A percentile compares a stretch with the other conserved stretches of the same genome.
Evolutionary conservation across 2,113 vertebrate genomes (phyloP).

Genomic region (Cardinalis cardinalis): DNA sequence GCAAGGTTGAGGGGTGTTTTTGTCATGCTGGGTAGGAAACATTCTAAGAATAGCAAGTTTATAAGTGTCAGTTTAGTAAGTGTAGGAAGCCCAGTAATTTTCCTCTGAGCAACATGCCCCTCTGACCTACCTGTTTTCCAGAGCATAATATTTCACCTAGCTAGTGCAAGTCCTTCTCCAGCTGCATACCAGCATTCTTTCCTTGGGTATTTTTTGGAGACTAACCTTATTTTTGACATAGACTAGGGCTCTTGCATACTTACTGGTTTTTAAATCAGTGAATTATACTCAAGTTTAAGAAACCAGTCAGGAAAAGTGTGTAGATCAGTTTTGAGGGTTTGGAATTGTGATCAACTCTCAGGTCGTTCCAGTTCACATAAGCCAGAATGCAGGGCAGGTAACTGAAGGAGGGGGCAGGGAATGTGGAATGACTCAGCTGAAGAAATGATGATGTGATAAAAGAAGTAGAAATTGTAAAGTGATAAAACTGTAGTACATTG

Average conservation of each 20-base stretch:
- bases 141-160: neutral
- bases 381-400: neutral
- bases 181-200: neutral
- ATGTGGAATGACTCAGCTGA: fast-evolving
- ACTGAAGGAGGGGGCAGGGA: fast-evolving
- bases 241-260: neutral
- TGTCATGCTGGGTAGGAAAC: neutral
- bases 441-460: neutral
- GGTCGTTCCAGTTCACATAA: neutral
- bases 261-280: neutral
- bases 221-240: neutral
- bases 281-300: neutral
- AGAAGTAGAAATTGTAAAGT: neutral
- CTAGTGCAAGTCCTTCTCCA: neutral
- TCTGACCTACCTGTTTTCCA: neutral
- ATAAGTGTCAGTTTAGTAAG: neutral
- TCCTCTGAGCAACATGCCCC: fast-evolving
- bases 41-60: neutral
- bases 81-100: neutral
- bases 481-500: neutral
- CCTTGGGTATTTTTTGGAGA: neutral
- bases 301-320: neutral
- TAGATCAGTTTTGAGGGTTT: neutral
- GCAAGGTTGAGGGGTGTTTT: fast-evolving
- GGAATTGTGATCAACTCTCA: neutral